These are phyloP conservation scores for Diachrysia chrysitis DNA, from an alignment of 2,888 invertebrate genomes.

Conservation along the genomic window DNA sequence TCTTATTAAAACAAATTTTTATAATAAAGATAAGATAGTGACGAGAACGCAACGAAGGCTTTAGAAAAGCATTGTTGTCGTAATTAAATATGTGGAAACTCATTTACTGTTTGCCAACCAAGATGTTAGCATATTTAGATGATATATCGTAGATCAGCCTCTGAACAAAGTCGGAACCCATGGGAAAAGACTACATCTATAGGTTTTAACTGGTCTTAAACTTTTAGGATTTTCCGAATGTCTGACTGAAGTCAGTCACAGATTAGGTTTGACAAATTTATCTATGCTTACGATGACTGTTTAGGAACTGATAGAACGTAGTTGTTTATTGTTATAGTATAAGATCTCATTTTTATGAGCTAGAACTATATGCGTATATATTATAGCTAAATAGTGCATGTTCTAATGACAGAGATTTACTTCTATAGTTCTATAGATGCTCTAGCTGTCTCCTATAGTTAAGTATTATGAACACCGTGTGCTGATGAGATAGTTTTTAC, in stretches of 20 bases:
- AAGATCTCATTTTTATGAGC: no score
- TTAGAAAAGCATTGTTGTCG: not conserved
- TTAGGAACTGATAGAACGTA: no score
- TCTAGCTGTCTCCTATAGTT: not conserved
- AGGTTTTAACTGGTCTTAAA: no score
- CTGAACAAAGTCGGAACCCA: no score
- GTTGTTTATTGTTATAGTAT: no score
- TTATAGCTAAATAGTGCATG: no score
- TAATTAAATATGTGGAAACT: constrained; percentile 1
- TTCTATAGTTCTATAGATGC: not conserved
- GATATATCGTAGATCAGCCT: no score
- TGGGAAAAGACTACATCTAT: no score
- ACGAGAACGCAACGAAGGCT: constrained; percentile 1
- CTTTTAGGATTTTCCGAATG: no score
- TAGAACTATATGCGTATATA: no score
- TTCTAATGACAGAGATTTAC: not conserved
- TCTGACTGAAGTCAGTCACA: not conserved
- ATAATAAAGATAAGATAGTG: constrained; percentile 1
- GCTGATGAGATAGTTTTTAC: not conserved
- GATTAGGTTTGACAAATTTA: not conserved
- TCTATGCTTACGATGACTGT: no score
- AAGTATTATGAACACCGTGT: not conserved
- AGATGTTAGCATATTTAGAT: not conserved
- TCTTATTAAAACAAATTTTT: constrained; percentile 4
- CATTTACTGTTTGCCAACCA: not conserved